Base-by-base conservation (phyloP, 2,797 vertebrate species). In the Apodemus agrarius region DNA sequence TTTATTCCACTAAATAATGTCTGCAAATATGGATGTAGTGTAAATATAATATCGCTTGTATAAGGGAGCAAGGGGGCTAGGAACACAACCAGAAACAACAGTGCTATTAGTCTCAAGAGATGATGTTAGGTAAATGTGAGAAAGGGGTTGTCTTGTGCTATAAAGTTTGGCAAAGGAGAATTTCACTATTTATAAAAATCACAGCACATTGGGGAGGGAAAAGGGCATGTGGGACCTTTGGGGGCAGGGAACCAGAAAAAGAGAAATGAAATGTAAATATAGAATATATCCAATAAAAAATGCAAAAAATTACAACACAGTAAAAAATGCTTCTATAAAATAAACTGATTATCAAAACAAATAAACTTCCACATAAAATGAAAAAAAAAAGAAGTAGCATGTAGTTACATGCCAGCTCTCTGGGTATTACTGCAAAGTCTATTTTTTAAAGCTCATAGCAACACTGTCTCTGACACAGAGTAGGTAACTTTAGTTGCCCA, bases 61-160 rank as follows among this genome's bases (percentile, higher is more conserved):
- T 37, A 61, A 6, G 43, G 65, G 6, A 94, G 61, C 13, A 40
- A 63, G 13, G 54, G 24, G 4, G 82, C 63, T 3, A 86, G 22
- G 52, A 94, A 84, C 34, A 85, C 67, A 80, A 31, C 46, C 37
- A 78, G 21, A 17, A 59, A 89, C 11, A 21, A 16, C 17, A 82
- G 61, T 46, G 37, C 1, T 16, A 43, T 31, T 24, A 22, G 76
- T 46, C 63, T 57, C 80, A 54, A 83, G 21, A 4, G n/a, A 91
- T 88, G 40, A 95, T 10, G 82, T 92, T 40, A 83, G 54, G 59
- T 52, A 52, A 82, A n/a, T 79, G 75, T 63, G 95, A 94, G 12
- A 49, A 86, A 24, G 17, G 8, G 1, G 19, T 46, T 54, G 43
- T 26, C 43, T 81, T 40, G 12, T 74, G n/a, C 12, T 57, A 1